Conservation (phyloP, 2,888 invertebrate genomes). For the Steromphala cineraria region DNA sequence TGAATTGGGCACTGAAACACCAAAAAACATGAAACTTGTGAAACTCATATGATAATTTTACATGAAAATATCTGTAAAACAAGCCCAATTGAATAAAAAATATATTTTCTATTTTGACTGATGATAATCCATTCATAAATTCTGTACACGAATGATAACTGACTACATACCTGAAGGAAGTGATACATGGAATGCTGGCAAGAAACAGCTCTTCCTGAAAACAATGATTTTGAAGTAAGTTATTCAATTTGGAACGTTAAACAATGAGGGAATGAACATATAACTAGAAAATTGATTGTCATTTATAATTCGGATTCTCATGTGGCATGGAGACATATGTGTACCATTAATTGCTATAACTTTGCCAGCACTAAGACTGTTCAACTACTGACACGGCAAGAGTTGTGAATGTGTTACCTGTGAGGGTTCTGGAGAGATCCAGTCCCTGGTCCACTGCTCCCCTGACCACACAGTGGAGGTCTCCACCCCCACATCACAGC, state of each 20-base stretch:
- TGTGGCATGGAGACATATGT: too few relatives aligned
- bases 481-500: constrained; percentile 43
- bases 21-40: neutral
- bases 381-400: neutral
- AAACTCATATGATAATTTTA: too few relatives aligned
- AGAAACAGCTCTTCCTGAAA: constrained; percentile 54
- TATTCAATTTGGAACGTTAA: too few relatives aligned
- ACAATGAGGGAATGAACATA: too few relatives aligned
- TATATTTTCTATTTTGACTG: neutral
- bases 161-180: constrained; percentile 46
- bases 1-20: constrained; percentile 43
- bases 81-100: neutral
- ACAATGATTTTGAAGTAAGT: neutral
- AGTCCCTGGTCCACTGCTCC: constrained; percentile 43
- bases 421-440: constrained; percentile 39
- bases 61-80: too few relatives aligned
- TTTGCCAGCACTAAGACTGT: too few relatives aligned
- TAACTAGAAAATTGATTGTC: too few relatives aligned
- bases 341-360: too few relatives aligned
- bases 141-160: neutral
- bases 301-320: too few relatives aligned
- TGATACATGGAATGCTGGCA: constrained; percentile 49
- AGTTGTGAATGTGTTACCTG: constrained; percentile 30
- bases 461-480: constrained; percentile 27
- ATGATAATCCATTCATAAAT: neutral